Base-by-base conservation (phyloP, 1,140 invertebrate species). In the Apocrypta bakeri region DNA sequence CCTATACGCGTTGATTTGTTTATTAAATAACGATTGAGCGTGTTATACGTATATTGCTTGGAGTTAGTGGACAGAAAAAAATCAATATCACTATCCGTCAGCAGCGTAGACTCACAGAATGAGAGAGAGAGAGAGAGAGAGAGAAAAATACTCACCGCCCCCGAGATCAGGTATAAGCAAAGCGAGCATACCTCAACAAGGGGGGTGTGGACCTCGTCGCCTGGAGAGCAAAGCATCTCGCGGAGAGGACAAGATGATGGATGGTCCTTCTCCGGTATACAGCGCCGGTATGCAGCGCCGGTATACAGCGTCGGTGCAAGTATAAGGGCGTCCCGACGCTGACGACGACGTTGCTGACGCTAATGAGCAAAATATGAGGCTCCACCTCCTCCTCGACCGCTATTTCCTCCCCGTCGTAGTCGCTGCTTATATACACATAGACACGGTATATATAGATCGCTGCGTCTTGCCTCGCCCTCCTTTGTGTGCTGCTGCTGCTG, bases 301-400 rank as follows among this genome's bases (percentile, higher is more conserved):
- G 85, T 87, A 11, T 56, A 56, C 48, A 56, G 37, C 64, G 31
- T 56, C n/a, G 9, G 31, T 86, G 21, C 63, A 25, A 27, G 24
- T 29, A 29, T 29, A 66, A 66, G 63, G 63, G 87, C 88, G 88
- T 88, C 90, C 85, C 87, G 89, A 87, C 88, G 88, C 88, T 89
- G 40, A 48, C 27, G 86, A 88, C 90, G 89, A 90, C 89, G 89
- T 88, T 88, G 89, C 89, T 90, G 89, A 91, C 90, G 90, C 91
- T 92, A 91, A 91, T 91, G 90, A 91, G 90, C 90, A 91, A 92
- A 92, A 91, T 91, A 91, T 91, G 90, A 91, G 90, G 87, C 89
- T 88, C 89, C 89, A 88, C 89, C 87, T 76, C 71, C 80, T 80
- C 83, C 82, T 76, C 64, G 37, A n/a, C 72, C 73, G 61, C 81